Base-by-base conservation (phyloP, 2,888 invertebrate species). In the Philhelius pedissequus region DNA sequence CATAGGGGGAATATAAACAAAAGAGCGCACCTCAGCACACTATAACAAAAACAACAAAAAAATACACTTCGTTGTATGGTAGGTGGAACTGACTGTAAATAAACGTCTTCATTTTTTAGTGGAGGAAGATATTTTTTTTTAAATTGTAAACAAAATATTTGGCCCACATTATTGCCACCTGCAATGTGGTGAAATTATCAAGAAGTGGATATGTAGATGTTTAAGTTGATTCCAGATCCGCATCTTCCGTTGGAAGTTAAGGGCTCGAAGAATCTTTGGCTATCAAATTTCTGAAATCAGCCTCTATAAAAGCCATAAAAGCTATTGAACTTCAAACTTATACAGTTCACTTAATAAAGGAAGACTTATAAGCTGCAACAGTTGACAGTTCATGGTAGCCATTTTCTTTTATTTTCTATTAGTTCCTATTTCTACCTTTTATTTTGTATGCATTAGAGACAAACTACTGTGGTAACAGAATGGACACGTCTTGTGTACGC, bases 1-100 rank as follows among this genome's bases (percentile, higher is more conserved):
- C 83, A n/a, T n/a, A 70, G 79, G 74, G 45, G 74, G 79, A 74
- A 58, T 38, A 22, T 78, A 83, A 83, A 79, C 79, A 83, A 83
- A n/a, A 66, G 69, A 74, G 56, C 64, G 69, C 48, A 79, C 69
- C 79, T 75, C 74, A 68, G 35, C n/a, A 20, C 20, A 27, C 25
- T 4, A 45, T 20, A 52, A 9, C 8, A 52, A 27, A 8, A 27
- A n/a, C 2, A 25, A 25, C 6, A 40, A 60, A 73, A 69, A 43
- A 69, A 62, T 50, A 58, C 64, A 27, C 56, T 35, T 18, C 13
- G 35, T 27, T 9, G 52, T 9, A 5, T 3, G 27, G 1, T 43
- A 8, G 13, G 60, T 62, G 60, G 60, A n/a, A n/a, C n/a, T n/a
- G n/a, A 62, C 60, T 62, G 25, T 62, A 64, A 64, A 64, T 64